phyloP scores from a whole-genome alignment of 1,140 invertebrate species.

The Pseudomyrmex cubaensis region DNA sequence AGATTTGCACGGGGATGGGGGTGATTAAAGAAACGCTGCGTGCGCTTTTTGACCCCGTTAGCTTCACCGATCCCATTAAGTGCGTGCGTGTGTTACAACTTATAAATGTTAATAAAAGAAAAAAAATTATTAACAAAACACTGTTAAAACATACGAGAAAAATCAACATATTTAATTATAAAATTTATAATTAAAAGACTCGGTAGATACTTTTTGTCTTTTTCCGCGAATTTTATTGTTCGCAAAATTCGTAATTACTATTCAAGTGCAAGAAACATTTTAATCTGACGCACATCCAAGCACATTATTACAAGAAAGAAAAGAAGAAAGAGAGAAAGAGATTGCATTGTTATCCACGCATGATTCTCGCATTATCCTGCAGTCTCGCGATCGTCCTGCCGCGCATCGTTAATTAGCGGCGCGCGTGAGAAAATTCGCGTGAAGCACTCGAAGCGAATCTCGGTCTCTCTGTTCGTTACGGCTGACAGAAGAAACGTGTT shows the following conservation, averaged over 20 bases:
- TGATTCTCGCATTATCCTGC: background rate
- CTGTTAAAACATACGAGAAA: background rate
- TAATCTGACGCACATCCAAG: too few species aligned
- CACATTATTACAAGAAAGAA: too few species aligned
- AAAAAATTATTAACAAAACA: background rate
- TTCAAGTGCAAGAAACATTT: too few species aligned
- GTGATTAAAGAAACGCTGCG: constrained; percentile 11
- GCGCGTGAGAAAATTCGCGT: background rate
- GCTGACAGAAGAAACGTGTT: background rate
- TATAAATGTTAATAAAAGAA: background rate
- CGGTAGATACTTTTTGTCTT: too few species aligned
- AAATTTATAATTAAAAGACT: constrained; percentile 3
- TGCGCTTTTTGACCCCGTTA: background rate
- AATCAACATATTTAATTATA: background rate
- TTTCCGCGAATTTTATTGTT: too few species aligned
- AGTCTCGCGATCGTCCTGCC: background rate
- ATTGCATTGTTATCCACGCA: background rate
- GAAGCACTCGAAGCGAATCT: background rate
- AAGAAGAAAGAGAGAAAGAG: background rate
- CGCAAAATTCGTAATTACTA: too few species aligned
- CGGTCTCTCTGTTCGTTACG: too few species aligned
- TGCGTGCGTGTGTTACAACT: background rate
- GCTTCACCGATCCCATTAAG: background rate
- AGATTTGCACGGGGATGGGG: constrained; percentile 20
- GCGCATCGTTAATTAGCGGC: constrained; percentile 9